Evolutionary conservation across 2,888 invertebrate genomes (phyloP).

Genomic region (Metacarcinus magister): DNA sequence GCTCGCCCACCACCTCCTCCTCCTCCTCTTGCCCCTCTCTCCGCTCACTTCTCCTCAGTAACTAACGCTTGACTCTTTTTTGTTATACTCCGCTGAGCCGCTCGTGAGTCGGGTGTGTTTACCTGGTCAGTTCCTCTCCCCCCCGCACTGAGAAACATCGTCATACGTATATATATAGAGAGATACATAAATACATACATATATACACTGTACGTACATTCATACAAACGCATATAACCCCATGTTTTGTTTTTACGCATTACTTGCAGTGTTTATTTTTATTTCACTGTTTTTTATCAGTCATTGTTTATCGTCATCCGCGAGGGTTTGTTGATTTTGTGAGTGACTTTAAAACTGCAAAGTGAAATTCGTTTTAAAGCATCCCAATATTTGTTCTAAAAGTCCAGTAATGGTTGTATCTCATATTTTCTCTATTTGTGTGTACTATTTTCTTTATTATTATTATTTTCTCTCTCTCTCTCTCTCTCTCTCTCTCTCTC

Average conservation of each 20-base stretch:
- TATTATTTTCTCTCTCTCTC: too few species aligned
- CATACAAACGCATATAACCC: not conserved
- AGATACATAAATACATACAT: too few species aligned
- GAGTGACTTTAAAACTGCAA: too few species aligned
- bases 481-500: too few species aligned
- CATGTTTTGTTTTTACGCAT: not conserved
- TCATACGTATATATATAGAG: not conserved
- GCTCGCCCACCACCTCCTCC: not conserved
- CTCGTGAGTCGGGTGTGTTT: constrained; percentile 3
- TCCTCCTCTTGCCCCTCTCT: not conserved
- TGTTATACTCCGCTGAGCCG: constrained; percentile 13
- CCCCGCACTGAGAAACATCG: not conserved
- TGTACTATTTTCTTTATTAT: not conserved
- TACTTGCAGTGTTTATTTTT: not conserved
- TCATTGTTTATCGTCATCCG: not conserved
- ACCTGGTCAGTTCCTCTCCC: not conserved
- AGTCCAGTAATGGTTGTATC: not conserved
- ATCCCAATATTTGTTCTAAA: not conserved
- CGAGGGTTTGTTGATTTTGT: too few species aligned
- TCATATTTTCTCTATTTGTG: not conserved
- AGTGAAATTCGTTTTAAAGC: not conserved
- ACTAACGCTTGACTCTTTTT: constrained; percentile 29
- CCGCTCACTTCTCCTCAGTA: not conserved
- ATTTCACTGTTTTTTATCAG: not conserved
- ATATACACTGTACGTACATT: not conserved